Conservation (phyloP, 2,888 invertebrate species). For the Rhagophthalmus giganteus region DNA sequence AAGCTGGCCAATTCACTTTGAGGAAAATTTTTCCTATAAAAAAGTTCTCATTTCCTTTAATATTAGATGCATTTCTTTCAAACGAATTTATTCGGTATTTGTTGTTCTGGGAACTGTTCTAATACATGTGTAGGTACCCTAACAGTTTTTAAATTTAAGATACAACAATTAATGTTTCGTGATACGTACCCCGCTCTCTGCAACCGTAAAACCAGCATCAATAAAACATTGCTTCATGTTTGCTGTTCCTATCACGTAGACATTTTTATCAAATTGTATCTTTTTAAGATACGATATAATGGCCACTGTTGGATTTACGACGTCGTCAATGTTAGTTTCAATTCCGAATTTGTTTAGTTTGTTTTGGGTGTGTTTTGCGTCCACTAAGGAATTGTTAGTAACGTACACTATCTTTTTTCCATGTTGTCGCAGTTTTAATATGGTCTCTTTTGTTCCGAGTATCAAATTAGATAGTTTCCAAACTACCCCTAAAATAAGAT, state of each 20-base stretch:
- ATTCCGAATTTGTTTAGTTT: neutral
- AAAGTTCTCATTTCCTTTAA: too few relatives aligned
- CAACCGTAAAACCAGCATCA: constrained; percentile 6
- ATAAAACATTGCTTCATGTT: constrained; percentile 4
- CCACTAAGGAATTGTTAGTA: constrained; percentile 8
- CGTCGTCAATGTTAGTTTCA: constrained; percentile 1
- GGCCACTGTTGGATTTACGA: constrained; percentile 5
- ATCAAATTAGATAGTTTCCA: constrained; percentile 4
- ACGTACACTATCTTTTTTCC: constrained; percentile 15
- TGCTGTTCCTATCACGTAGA: constrained; percentile 4
- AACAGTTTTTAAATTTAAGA: too few relatives aligned
- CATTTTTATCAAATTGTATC: constrained; percentile 6
- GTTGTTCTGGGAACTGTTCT: too few relatives aligned
- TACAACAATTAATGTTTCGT: too few relatives aligned
- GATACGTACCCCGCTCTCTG: neutral
- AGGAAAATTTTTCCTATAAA: too few relatives aligned
- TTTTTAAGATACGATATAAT: constrained; percentile 4
- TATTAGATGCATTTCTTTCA: too few relatives aligned
- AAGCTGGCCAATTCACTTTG: too few relatives aligned
- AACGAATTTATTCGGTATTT: too few relatives aligned
- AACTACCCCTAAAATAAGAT: constrained; percentile 11
- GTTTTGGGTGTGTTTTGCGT: neutral
- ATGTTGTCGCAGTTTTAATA: constrained; percentile 3
- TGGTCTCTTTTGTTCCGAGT: constrained; percentile 6
- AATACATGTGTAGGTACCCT: too few relatives aligned